A percentile compares a stretch with the other conserved stretches of the same genome.
These are phyloP conservation scores for Dicyrtoma fusca DNA, from an alignment of 2,888 invertebrate genomes.

Conservation along the genomic window DNA sequence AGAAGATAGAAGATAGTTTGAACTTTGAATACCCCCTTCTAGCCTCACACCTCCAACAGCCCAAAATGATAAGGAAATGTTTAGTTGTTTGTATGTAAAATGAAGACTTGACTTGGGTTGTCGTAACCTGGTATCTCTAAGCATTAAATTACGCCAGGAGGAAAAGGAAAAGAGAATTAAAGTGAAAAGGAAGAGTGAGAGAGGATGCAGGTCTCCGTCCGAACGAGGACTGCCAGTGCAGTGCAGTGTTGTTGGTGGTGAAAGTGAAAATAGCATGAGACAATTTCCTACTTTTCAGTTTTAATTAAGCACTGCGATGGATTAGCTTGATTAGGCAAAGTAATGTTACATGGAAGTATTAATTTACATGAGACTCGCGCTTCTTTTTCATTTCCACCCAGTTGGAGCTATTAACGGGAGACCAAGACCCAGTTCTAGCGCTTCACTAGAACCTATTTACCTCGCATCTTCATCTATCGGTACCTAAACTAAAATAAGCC, in stretches of 20 bases:
- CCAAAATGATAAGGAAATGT: too few species aligned
- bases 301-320: slow-evolving; percentile 40
- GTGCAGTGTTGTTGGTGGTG: background rate
- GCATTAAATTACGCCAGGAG: background rate
- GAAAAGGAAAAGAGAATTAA: background rate
- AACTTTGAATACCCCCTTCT: too few species aligned
- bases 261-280: slow-evolving; percentile 9
- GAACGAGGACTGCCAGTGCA: slow-evolving; percentile 63
- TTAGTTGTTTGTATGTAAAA: too few species aligned
- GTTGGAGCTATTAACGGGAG: background rate
- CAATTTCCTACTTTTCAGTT: slow-evolving; percentile 35
- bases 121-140: background rate
- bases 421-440: too few species aligned
- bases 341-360: slow-evolving; percentile 10
- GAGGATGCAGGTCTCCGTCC: too few species aligned
- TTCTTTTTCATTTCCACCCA: slow-evolving; percentile 8
- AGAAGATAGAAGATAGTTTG: too few species aligned
- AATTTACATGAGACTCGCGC: slow-evolving; percentile 25
- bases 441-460: too few species aligned
- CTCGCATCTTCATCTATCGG: too few species aligned
- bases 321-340: slow-evolving; percentile 38
- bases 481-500: too few species aligned
- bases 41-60: too few species aligned
- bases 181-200: slow-evolving; percentile 68
- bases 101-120: too few species aligned